These are phyloP conservation scores for Heliconius himera DNA, from an alignment of 1,140 invertebrate genomes.

Conservation along the genomic window DNA sequence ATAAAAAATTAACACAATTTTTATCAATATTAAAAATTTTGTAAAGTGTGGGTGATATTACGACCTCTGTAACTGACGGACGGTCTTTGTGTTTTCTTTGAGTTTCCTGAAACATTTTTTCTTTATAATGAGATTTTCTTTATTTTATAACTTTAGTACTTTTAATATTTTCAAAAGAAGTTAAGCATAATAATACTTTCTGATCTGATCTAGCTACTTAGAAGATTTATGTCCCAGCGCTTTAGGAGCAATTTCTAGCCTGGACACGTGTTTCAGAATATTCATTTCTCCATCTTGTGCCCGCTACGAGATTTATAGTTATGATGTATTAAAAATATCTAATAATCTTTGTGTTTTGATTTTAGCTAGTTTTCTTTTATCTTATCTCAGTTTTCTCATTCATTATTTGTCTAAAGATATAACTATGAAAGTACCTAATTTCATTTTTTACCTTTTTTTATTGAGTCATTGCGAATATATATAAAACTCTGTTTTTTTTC, in stretches of 20 bases:
- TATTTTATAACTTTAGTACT: neutral
- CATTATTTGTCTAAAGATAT: too few species aligned
- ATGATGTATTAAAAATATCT: neutral
- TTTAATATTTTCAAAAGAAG: neutral
- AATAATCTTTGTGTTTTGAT: neutral
- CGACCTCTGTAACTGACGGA: neutral
- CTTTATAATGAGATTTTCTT: neutral
- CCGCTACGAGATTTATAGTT: neutral
- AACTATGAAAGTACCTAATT: too few species aligned
- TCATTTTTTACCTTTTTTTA: too few species aligned
- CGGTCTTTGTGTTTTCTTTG: neutral
- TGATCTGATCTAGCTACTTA: too few species aligned
- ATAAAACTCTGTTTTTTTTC: too few species aligned
- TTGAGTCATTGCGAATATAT: too few species aligned
- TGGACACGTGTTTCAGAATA: neutral
- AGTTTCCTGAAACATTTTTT: neutral
- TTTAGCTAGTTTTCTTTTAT: too few species aligned
- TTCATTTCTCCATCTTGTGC: neutral
- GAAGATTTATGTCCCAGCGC: neutral
- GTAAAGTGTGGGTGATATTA: neutral
- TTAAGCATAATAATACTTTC: too few species aligned
- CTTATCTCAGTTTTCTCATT: too few species aligned
- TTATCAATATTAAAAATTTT: neutral
- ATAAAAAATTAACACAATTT: neutral
- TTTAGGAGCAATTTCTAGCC: neutral